A percentile compares a stretch with the other conserved stretches of the same genome.
These are phyloP conservation scores for Erpornis zantholeuca DNA, from an alignment of 2,113 vertebrate genomes.

Conservation along the genomic window DNA sequence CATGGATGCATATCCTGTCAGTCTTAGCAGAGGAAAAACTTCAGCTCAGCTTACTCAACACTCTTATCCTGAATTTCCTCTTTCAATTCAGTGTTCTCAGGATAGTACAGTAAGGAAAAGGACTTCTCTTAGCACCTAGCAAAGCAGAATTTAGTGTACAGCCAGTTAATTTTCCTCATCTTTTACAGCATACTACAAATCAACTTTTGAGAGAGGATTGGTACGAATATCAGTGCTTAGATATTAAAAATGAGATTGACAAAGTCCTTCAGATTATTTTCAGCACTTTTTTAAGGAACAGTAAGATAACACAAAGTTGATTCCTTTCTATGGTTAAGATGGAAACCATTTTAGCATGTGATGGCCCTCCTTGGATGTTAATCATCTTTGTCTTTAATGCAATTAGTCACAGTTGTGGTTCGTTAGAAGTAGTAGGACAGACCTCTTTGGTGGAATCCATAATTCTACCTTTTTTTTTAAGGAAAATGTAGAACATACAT, in stretches of 20 bases:
- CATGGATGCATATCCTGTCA: neutral
- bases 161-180: neutral
- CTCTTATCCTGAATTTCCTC: neutral
- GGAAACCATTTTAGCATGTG: neutral
- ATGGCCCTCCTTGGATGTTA: neutral
- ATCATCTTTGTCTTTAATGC: neutral
- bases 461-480: neutral
- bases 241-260: neutral
- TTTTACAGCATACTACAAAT: neutral
- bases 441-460: neutral
- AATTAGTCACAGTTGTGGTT: neutral
- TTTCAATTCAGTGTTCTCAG: neutral
- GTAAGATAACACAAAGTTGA: neutral
- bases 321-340: neutral
- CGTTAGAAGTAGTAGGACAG: neutral
- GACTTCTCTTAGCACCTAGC: constrained; percentile 11
- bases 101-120: neutral
- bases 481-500: neutral
- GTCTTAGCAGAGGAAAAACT: neutral
- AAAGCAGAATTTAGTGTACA: neutral
- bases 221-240: neutral
- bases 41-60: neutral
- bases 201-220: neutral
- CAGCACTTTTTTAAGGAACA: neutral
- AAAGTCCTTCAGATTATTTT: neutral